Conservation (phyloP, 2,797 vertebrate species). For the Balearica regulorum region DNA sequence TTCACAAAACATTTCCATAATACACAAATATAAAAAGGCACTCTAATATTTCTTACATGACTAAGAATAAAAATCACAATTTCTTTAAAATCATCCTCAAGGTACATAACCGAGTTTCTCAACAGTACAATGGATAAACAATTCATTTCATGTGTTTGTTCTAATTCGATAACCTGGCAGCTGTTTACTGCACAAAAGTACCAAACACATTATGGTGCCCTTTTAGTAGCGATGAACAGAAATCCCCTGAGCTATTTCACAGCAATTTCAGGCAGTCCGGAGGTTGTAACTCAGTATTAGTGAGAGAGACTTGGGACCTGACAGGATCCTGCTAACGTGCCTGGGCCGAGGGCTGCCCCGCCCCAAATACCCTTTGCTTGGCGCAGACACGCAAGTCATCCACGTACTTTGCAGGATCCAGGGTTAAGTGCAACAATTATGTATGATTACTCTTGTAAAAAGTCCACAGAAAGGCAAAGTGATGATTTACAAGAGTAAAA, state of each 20-base stretch:
- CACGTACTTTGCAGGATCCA: neutral
- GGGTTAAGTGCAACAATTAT: constrained; percentile 46
- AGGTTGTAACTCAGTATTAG: constrained; percentile 53
- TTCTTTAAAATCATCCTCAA: constrained; percentile 41
- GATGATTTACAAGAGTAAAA: constrained; percentile 38
- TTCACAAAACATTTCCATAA: constrained; percentile 74
- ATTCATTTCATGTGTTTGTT: constrained; percentile 61
- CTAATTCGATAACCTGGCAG: constrained; percentile 61
- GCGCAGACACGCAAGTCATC: neutral
- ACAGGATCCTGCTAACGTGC: neutral
- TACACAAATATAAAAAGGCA: constrained; percentile 83
- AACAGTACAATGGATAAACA: constrained; percentile 65
- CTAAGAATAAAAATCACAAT: constrained; percentile 60
- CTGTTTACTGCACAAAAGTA: constrained; percentile 69
- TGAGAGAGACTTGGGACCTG: constrained; percentile 38
- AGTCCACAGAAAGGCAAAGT: constrained; percentile 17
- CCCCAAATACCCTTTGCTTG: neutral
- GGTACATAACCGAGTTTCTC: constrained; percentile 69
- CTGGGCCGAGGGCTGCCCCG: neutral
- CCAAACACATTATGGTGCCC: constrained; percentile 74
- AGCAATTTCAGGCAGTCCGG: constrained; percentile 72
- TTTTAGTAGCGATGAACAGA: constrained; percentile 77
- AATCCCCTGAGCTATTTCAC: constrained; percentile 81
- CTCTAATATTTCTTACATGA: constrained; percentile 78
- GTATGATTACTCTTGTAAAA: neutral